Percentiles rank a stretch among this genome's conserved stretches.
Evolutionary conservation across 30 jellyfish, hydroid and myxozoan species (phyloP).

Genomic region (Pseudorhiza aurosa): DNA sequence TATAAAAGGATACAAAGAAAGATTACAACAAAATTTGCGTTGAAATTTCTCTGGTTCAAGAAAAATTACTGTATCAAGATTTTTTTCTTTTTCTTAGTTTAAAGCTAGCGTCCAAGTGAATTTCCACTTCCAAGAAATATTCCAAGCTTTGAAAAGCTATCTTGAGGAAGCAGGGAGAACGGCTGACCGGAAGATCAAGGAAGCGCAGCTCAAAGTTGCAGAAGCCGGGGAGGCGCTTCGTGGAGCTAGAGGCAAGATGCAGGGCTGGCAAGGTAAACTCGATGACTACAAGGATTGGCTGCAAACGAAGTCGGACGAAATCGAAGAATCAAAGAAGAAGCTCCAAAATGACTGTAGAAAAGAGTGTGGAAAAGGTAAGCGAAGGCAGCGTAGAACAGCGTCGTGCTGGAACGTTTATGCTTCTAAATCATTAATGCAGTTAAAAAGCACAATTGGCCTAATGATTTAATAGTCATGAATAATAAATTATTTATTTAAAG

Average conservation of each 20-base stretch:
- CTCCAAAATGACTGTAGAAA: conserved; percentile 32
- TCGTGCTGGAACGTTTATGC: too few species aligned
- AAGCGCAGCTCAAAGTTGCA: conserved; percentile 30
- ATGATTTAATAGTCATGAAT: too few species aligned
- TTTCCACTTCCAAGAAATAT: conserved; percentile 28
- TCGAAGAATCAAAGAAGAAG: conserved; percentile 40
- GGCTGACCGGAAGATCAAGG: conserved; percentile 16
- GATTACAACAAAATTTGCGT: too few species aligned
- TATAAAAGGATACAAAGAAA: too few species aligned
- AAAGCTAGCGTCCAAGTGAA: conserved; percentile 23
- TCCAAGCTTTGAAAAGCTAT: conserved; percentile 18
- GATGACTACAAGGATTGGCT: conserved; percentile 28
- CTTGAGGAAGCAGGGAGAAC: conserved; percentile 39
- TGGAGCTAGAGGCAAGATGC: conserved; percentile 48
- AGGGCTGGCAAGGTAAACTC: conserved; percentile 44
- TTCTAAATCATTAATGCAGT: too few species aligned
- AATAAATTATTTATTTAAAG: too few species aligned
- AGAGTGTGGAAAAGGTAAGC: conserved; percentile 76
- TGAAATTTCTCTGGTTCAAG: too few species aligned
- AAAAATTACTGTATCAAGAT: too few species aligned
- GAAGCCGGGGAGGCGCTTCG: conserved; percentile 27
- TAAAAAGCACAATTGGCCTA: too few species aligned
- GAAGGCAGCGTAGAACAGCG: too few species aligned
- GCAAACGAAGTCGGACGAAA: conserved; percentile 30
- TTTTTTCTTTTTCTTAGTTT: conserved; percentile 6